Base-by-base conservation (phyloP, 2,113 vertebrate genomes). In the Myotis lucifugus region DNA sequence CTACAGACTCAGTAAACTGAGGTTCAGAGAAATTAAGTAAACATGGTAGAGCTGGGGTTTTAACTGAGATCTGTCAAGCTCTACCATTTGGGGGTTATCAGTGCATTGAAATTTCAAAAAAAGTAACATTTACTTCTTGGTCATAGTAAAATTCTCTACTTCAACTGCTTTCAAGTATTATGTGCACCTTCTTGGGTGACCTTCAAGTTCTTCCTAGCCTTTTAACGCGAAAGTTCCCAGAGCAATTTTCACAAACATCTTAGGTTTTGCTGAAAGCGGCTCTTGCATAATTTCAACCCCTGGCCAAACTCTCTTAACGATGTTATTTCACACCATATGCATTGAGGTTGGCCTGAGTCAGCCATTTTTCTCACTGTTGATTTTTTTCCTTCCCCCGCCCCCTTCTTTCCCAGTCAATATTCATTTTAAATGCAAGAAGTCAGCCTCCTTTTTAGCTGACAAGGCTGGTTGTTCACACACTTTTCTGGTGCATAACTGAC, bases 351-450 rank as follows among this genome's bases (percentile, higher is more conserved):
- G 17, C 82, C 98, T 97, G 97, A 97, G 95, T 98, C 98, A 98
- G 98, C 97, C 97, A 91, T 98, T 98, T 97, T 98, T 97, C 29
- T 0, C 94, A 95, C 93, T 98, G 98, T 97, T 98, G 96, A 98
- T 97, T 98, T 98, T 86, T 97, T 81, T 66, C 79, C 81, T 61
- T 37, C 89, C 81, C 42, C 82, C 50, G n/a, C 23, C 74, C 32
- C 8, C 42, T 91, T 91, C 96, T 97, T 94, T 96, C 97, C 97
- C 95, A 98, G 98, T 98, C 98, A 98, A 98, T 98, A 98, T 98
- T 98, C 97, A 98, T 98, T 98, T 98, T 96, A 98, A 98, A 98
- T 98, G 96, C 97, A 98, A 97, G 95, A 98, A 98, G 96, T 97
- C 95, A 97, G 97, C 93, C 74, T 98, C 97, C 88, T 97, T 98